These are phyloP conservation scores for Acrocera orbiculus DNA, from an alignment of 2,888 invertebrate species.

Conservation along the genomic window DNA sequence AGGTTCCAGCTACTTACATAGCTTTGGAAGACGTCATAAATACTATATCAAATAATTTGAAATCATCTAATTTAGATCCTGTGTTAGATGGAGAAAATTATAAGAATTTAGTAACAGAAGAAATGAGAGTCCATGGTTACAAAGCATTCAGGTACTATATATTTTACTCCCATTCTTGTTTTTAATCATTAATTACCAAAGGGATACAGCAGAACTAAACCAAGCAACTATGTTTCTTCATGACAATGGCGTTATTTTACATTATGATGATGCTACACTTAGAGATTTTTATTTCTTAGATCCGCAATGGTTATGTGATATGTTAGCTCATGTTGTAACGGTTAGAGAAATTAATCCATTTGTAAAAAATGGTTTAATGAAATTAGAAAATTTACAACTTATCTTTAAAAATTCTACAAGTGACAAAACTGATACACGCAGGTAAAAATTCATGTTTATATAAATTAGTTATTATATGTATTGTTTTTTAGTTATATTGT, in stretches of 20 bases:
- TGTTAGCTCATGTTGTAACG: constrained; percentile 91
- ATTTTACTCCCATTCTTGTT: too few relatives aligned
- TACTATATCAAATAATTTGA: constrained; percentile 59
- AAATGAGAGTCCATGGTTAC: constrained; percentile 29
- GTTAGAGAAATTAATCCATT: constrained; percentile 95
- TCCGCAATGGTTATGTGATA: constrained; percentile 97
- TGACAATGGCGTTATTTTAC: constrained; percentile 88
- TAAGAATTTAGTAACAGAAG: constrained; percentile 28
- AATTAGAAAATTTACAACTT: constrained; percentile 75
- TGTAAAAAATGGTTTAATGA: constrained; percentile 85
- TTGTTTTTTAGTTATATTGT: constrained; percentile 56
- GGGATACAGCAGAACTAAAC: constrained; percentile 80
- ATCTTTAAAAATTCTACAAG: constrained; percentile 79
- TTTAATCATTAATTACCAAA: constrained; percentile 14
- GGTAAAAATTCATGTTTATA: constrained; percentile 14
- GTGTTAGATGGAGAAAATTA: constrained; percentile 72
- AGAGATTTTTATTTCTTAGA: constrained; percentile 92
- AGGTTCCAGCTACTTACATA: constrained; percentile 89
- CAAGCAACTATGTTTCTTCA: constrained; percentile 95
- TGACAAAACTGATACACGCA: constrained; percentile 45
- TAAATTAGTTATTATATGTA: not conserved
- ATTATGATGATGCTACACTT: constrained; percentile 85
- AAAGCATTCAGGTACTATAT: constrained; percentile 22
- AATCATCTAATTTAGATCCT: constrained; percentile 52
- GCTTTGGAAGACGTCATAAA: constrained; percentile 85